Conservation (phyloP, 2,797 vertebrate species). For the Hyperoplus lanceolatus region DNA sequence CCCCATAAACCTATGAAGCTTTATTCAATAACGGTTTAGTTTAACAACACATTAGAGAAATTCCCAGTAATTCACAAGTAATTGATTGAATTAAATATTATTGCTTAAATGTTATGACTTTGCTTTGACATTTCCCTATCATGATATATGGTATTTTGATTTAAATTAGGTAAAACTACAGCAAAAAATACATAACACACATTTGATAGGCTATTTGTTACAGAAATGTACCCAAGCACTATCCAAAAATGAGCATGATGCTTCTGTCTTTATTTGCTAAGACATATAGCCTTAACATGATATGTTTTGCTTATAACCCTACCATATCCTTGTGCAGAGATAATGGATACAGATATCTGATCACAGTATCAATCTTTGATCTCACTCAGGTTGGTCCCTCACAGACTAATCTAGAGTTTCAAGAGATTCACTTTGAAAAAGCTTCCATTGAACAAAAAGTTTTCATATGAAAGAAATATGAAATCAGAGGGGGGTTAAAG, state of each 20-base stretch:
- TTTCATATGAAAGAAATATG: constrained; percentile 43
- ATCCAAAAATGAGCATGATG: neutral
- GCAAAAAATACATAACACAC: neutral
- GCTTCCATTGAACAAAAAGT: constrained; percentile 27
- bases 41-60: neutral
- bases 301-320: neutral
- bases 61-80: neutral
- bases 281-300: neutral
- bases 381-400: neutral
- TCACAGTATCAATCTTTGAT: constrained; percentile 23
- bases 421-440: constrained; percentile 20
- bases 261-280: neutral
- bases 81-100: neutral
- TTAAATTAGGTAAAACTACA: neutral
- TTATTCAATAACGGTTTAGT: neutral
- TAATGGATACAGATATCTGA: neutral
- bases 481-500: constrained; percentile 58
- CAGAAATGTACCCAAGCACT: neutral
- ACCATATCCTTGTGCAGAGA: neutral
- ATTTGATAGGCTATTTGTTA: too few relatives aligned
- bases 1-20: neutral
- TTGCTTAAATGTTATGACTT: neutral
- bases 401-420: constrained; percentile 5
- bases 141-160: neutral
- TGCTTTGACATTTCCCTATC: neutral